Percentiles rank a stretch among this genome's conserved stretches.
Evolutionary conservation across 2,113 vertebrate genomes (phyloP).

Genomic region (Myotis brandtii): DNA sequence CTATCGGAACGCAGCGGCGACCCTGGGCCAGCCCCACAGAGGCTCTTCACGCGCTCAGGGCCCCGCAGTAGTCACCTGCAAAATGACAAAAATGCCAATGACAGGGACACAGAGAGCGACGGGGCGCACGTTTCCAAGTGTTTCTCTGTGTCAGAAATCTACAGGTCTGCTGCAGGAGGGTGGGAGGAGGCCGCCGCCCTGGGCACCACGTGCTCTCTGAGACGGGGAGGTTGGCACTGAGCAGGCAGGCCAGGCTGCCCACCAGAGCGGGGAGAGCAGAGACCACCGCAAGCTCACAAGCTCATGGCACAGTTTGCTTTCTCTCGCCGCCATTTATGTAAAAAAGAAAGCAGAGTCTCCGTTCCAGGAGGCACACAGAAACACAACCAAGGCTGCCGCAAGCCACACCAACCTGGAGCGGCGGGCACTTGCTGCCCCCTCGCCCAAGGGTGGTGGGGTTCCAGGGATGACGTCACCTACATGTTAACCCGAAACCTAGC

Average conservation of each 20-base stretch:
- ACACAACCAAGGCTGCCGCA: conserved; percentile 1
- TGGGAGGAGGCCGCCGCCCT: neutral
- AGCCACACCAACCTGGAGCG: neutral
- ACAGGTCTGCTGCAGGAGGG: neutral
- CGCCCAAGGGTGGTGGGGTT: neutral
- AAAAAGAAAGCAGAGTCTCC: conserved; percentile 54
- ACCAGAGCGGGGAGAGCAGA: neutral
- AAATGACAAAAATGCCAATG: neutral
- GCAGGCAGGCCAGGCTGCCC: rapidly evolving
- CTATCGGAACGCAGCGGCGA: neutral
- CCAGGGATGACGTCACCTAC: neutral
- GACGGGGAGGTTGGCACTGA: neutral
- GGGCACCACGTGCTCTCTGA: neutral
- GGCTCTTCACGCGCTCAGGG: neutral
- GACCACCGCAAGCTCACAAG: neutral
- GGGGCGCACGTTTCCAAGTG: neutral
- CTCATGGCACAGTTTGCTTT: conserved; percentile 14
- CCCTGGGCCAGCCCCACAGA: rapidly evolving
- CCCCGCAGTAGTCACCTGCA: rapidly evolving
- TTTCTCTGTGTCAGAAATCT: neutral
- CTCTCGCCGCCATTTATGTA: conserved; percentile 46
- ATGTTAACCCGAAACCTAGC: neutral
- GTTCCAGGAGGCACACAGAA: neutral
- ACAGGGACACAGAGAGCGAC: neutral
- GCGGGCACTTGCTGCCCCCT: neutral